Evolutionary conservation across 2,888 invertebrate genomes (phyloP), one percentile per base, ranked within the genome.

Genomic region (Philonicus albiceps): DNA sequence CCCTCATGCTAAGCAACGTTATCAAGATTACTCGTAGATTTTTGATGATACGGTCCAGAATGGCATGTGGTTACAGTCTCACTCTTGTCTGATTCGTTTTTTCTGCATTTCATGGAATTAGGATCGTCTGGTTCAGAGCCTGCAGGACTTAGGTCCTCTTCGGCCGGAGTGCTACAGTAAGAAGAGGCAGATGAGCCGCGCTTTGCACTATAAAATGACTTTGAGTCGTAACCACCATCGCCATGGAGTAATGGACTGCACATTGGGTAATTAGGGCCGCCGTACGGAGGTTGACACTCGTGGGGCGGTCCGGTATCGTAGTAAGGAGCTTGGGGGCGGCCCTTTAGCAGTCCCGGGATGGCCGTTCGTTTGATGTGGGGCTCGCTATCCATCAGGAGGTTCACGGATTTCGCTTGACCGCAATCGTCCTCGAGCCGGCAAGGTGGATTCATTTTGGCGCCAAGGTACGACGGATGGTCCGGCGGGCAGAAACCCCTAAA

Each of bases 131-230:
- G 37, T 0, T 81, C 81, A 1, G 55, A 64, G 13, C 37, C 81
- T 34, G 22, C 55, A 31, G 55, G 64, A 64, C 81, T 81, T 30
- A 55, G 55, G 55, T 81, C 55, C 34, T 81, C 81, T 1, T 78
- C 78, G n/a, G 19, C 81, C 1, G 81, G 55, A 7, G 64, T 81
- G 30, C 34, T 34, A 22, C 81, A 55, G 19, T 55, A 81, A 34
- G 81, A 55, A 22, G 81, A 81, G 53, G 81, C 49, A 19, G 81
- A 81, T 64, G 81, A 81, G 27, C 55, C 81, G 31, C 81, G 55
- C 55, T 81, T 81, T 53, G 55, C 81, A 34, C 81, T 64, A 16
- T 81, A 81, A 37, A 64, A 55, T 5, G 64, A 31, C 30, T 81
- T 81, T 16, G 16, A 13, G 3, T 81, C 81, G 34, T 31, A 81